These are phyloP conservation scores for Hirtodrosophila confusa DNA, from an alignment of 2,888 invertebrate genomes.

Conservation along the genomic window DNA sequence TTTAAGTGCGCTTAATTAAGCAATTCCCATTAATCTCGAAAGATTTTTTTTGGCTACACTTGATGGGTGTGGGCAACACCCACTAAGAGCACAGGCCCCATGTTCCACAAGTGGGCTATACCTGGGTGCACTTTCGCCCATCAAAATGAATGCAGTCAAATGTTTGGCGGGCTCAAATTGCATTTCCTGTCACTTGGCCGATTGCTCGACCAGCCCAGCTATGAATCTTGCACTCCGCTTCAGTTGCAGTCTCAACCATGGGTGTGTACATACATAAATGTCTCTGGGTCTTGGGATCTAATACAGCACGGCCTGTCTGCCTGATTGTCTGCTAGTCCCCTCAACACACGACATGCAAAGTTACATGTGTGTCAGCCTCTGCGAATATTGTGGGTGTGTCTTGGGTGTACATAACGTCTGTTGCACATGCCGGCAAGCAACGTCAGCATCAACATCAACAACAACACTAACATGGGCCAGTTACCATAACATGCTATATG, in stretches of 20 bases:
- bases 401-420: constrained; percentile 30
- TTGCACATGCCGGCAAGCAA: constrained; percentile 35
- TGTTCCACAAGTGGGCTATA: constrained; percentile 32
- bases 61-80: no score
- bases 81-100: constrained; percentile 37
- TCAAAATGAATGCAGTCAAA: constrained; percentile 71
- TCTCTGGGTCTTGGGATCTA: constrained; percentile 47
- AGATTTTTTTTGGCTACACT: constrained; percentile 55
- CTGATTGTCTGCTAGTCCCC: constrained; percentile 47
- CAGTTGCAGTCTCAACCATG: constrained; percentile 34
- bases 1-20: constrained; percentile 64
- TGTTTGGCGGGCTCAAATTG: constrained; percentile 71
- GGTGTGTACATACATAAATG: constrained; percentile 55
- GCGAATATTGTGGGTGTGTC: constrained; percentile 57
- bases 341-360: constrained; percentile 62
- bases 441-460: constrained; percentile 41
- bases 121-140: constrained; percentile 70
- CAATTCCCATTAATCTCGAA: constrained; percentile 61
- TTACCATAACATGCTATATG: constrained; percentile 64
- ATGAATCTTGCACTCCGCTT: constrained; percentile 51
- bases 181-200: constrained; percentile 77
- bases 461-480: constrained; percentile 47
- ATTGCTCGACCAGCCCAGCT: constrained; percentile 53
- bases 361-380: constrained; percentile 66
- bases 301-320: constrained; percentile 42